phyloP scores from a whole-genome alignment of 1,140 invertebrate genomes.

The Drosophila varians region DNA sequence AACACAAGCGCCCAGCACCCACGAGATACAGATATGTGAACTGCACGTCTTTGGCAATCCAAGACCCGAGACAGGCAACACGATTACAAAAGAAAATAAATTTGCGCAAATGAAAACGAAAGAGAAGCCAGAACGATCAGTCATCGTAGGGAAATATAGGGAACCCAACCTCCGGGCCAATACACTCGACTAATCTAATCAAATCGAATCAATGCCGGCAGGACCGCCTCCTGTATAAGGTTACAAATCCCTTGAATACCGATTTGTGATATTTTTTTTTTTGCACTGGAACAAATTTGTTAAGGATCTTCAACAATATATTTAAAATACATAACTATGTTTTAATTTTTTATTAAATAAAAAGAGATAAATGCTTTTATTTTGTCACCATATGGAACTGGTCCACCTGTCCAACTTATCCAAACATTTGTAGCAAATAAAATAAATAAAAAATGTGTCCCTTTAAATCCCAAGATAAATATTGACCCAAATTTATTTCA shows the following conservation, averaged over 20 bases:
- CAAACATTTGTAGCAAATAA: no score
- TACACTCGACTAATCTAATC: slow-evolving; percentile 69
- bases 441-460: neutral
- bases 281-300: neutral
- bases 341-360: no score
- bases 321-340: no score
- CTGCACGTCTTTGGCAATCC: slow-evolving; percentile 56
- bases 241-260: slow-evolving; percentile 13
- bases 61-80: slow-evolving; percentile 64
- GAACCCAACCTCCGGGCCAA: slow-evolving; percentile 7
- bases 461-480: neutral
- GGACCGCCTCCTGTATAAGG: slow-evolving; percentile 40
- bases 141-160: slow-evolving; percentile 68
- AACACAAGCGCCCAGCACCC: slow-evolving; percentile 48
- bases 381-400: neutral
- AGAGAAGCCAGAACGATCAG: slow-evolving; percentile 56
- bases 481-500: neutral
- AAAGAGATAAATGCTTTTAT: no score
- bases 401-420: no score
- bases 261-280: neutral
- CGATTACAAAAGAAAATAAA: slow-evolving; percentile 78
- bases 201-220: slow-evolving; percentile 67
- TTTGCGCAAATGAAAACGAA: slow-evolving; percentile 63
- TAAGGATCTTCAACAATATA: no score
- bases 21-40: slow-evolving; percentile 56